Evolutionary conservation across 1,140 invertebrate genomes (phyloP).

Genomic region (Nasonia vitripennis): DNA sequence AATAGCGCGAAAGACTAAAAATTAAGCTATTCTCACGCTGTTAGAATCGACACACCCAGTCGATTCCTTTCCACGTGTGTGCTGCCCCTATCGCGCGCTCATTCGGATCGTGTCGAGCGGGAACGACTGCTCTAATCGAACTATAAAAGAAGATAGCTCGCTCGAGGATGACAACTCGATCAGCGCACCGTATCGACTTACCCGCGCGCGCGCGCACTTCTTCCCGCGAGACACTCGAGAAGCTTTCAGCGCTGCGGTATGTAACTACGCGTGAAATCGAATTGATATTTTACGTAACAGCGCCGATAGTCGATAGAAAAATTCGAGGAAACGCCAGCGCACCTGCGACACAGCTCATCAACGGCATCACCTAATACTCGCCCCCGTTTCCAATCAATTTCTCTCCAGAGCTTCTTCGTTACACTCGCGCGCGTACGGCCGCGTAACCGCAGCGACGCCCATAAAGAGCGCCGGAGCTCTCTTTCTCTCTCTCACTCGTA

Average conservation of each 20-base stretch:
- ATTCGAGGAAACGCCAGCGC: too few relatives aligned
- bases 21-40: too few relatives aligned
- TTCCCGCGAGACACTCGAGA: neutral
- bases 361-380: neutral
- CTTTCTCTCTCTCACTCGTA: conserved; percentile 44
- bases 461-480: conserved; percentile 53
- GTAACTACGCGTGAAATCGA: neutral
- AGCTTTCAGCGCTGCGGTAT: neutral
- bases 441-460: conserved; percentile 47
- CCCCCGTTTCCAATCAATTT: neutral
- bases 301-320: neutral
- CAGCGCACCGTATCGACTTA: neutral
- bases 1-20: too few relatives aligned
- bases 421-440: neutral
- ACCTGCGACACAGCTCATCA: neutral
- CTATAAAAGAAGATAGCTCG: neutral
- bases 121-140: neutral
- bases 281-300: neutral
- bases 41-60: too few relatives aligned
- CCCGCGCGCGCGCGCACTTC: neutral
- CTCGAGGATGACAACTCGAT: neutral
- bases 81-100: too few relatives aligned
- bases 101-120: too few relatives aligned
- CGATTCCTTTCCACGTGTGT: too few relatives aligned
- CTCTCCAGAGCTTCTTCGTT: conserved; percentile 17